Evolutionary conservation across 2,888 invertebrate species (phyloP).

Genomic region (Eulithis testata): DNA sequence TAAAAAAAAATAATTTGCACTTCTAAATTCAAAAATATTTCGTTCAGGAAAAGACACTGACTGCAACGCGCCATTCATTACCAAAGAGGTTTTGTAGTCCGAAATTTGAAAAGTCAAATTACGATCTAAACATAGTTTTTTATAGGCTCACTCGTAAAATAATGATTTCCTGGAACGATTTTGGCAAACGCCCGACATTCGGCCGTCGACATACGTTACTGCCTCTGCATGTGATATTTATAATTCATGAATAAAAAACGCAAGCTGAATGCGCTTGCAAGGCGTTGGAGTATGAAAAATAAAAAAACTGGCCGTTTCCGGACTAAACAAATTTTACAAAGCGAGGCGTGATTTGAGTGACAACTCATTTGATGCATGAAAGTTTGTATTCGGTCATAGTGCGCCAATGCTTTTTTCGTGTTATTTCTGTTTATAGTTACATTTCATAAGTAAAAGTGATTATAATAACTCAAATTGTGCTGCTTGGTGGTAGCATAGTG

Average conservation of each 20-base stretch:
- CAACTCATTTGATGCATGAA: constrained; percentile 28
- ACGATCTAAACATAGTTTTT: constrained; percentile 44
- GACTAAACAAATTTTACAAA: constrained; percentile 64
- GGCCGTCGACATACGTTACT: constrained; percentile 37
- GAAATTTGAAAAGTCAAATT: constrained; percentile 25
- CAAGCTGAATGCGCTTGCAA: constrained; percentile 57
- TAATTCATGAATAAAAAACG: constrained; percentile 71
- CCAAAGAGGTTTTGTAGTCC: constrained; percentile 20
- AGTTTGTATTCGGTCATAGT: constrained; percentile 23
- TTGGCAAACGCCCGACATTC: constrained; percentile 50
- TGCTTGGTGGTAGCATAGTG: background rate
- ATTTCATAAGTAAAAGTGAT: constrained; percentile 26
- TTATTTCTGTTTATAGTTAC: constrained; percentile 13
- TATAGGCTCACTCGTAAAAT: constrained; percentile 48
- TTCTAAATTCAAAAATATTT: constrained; percentile 26
- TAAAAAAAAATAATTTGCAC: constrained; percentile 1
- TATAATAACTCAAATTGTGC: constrained; percentile 16
- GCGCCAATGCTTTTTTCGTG: constrained; percentile 17
- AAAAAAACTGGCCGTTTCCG: constrained; percentile 64
- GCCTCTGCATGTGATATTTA: constrained; percentile 65
- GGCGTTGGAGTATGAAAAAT: constrained; percentile 44
- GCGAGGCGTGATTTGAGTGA: constrained; percentile 55
- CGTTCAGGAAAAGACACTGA: constrained; percentile 19
- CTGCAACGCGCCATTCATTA: constrained; percentile 13
- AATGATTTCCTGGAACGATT: constrained; percentile 51